Conservation (phyloP, 2,888 invertebrate genomes). For the Itoplectis maculator region DNA sequence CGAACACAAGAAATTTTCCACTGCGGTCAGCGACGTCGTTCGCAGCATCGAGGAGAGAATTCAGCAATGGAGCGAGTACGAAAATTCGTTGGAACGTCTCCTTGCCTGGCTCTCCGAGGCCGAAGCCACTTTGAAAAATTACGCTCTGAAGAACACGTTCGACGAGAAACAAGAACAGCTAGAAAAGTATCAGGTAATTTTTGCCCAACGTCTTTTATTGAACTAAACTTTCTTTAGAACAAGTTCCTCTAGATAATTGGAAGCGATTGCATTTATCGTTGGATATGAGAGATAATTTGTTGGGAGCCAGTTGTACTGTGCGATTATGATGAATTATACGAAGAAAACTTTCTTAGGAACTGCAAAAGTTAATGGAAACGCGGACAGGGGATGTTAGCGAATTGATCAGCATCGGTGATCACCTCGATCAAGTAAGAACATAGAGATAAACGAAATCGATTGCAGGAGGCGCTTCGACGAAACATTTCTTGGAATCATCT, state of each 20-base stretch:
- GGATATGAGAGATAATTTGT: background rate
- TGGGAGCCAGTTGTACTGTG: background rate
- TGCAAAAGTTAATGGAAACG: constrained; percentile 90
- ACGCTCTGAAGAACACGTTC: constrained; percentile 92
- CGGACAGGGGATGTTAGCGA: constrained; percentile 90
- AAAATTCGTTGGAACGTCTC: constrained; percentile 92
- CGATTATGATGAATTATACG: constrained; percentile 42
- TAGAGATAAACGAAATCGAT: constrained; percentile 44
- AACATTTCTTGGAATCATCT: constrained; percentile 51
- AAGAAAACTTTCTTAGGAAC: constrained; percentile 87
- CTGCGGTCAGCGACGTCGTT: constrained; percentile 91
- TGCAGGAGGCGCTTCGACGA: constrained; percentile 57
- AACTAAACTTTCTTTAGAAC: constrained; percentile 42
- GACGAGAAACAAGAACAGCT: constrained; percentile 96
- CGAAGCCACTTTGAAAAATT: constrained; percentile 94
- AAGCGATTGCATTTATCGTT: background rate
- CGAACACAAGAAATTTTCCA: constrained; percentile 93
- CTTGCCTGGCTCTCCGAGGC: constrained; percentile 94
- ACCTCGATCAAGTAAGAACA: constrained; percentile 93
- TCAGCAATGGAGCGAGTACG: constrained; percentile 96
- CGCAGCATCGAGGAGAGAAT: constrained; percentile 93
- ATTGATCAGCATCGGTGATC: constrained; percentile 91
- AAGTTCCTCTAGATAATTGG: background rate
- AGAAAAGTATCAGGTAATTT: constrained; percentile 93
- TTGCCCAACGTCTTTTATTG: constrained; percentile 29